A percentile compares a stretch with the other conserved stretches of the same genome.
Evolutionary conservation across 2,797 vertebrate genomes (phyloP).

Genomic region (Delichon dasypus): DNA sequence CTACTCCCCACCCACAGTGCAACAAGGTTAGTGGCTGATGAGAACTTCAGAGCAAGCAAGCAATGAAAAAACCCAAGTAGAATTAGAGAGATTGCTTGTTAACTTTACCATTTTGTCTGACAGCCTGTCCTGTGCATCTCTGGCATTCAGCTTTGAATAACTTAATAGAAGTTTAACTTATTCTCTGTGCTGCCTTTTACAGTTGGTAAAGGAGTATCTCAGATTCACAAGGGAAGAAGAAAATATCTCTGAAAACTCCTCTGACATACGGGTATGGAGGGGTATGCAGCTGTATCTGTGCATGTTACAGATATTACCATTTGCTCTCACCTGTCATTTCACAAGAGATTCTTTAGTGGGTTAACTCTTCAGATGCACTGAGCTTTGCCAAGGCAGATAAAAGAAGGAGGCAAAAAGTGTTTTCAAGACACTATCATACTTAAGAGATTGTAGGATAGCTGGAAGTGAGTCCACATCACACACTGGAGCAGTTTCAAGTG

Average conservation of each 20-base stretch:
- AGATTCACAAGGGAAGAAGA: not conserved
- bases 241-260: not conserved
- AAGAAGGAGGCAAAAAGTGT: not conserved
- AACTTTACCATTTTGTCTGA: not conserved
- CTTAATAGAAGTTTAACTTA: not conserved
- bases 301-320: not conserved
- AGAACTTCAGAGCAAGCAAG: not conserved
- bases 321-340: not conserved
- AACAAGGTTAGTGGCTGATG: not conserved
- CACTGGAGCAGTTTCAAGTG: not conserved
- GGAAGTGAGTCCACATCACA: not conserved
- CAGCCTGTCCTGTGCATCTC: not conserved
- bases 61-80: not conserved
- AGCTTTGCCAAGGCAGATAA: not conserved
- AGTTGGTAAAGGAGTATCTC: not conserved
- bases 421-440: not conserved
- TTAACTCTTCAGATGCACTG: not conserved
- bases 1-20: not conserved
- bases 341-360: not conserved
- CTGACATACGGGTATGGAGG: not conserved
- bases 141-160: not conserved
- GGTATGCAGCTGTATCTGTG: not conserved
- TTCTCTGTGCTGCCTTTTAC: conserved; percentile 18
- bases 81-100: conserved; percentile 4
- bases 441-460: not conserved